These are phyloP conservation scores for Ctena decussata DNA, from an alignment of 2,888 invertebrate species.

Conservation along the genomic window DNA sequence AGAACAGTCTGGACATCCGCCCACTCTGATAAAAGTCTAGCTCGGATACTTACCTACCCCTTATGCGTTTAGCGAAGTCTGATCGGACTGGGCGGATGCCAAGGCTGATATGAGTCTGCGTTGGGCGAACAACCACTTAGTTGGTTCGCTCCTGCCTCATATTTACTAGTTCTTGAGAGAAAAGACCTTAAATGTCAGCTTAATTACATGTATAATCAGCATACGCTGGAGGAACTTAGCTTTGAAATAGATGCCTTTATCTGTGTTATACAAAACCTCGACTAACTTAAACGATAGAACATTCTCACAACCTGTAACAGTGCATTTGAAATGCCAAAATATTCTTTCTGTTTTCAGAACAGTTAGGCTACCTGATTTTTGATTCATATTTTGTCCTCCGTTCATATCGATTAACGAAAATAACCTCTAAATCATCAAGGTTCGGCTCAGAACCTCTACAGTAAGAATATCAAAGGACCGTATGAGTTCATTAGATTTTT, in stretches of 20 bases:
- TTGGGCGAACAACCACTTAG: too few species aligned
- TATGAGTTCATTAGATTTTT: too few species aligned
- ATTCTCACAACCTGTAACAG: not conserved
- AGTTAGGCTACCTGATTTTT: not conserved
- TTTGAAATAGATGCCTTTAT: not conserved
- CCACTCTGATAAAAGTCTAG: too few species aligned
- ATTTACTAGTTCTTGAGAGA: too few species aligned
- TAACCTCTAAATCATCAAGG: not conserved
- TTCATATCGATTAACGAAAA: not conserved
- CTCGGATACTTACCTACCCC: too few species aligned
- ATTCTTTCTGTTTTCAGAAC: not conserved
- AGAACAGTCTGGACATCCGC: too few species aligned
- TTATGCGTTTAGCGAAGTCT: too few species aligned
- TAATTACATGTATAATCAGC: not conserved
- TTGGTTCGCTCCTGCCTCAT: too few species aligned
- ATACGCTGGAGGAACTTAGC: not conserved
- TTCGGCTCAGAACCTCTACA: not conserved
- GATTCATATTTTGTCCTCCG: not conserved
- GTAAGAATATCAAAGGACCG: not conserved
- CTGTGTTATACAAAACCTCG: not conserved
- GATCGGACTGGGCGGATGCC: too few species aligned
- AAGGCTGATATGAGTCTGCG: too few species aligned
- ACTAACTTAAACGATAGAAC: not conserved
- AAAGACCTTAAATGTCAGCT: too few species aligned
- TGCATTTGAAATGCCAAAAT: not conserved